Conservation (phyloP, 1,140 invertebrate species). For the Calliopsis andreniformis region DNA sequence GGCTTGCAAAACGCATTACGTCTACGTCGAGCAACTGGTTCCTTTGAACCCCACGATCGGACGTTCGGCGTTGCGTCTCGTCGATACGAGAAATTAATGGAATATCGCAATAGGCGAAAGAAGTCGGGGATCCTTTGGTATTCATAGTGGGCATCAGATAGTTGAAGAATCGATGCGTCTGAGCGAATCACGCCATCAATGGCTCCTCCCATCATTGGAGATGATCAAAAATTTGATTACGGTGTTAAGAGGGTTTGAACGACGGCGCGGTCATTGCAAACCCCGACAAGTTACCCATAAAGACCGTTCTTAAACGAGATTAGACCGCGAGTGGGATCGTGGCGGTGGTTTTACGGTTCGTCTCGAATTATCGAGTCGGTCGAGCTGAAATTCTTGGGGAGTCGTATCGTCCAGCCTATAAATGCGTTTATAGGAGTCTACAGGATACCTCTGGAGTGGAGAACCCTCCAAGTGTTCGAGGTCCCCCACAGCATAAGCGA, state of each 20-base stretch:
- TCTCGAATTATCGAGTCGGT: constrained; percentile 32
- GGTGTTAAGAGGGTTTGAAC: constrained; percentile 7
- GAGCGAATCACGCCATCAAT: no score
- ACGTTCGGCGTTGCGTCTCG: neutral
- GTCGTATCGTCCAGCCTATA: neutral
- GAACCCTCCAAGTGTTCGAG: neutral
- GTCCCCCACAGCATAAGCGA: no score
- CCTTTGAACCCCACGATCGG: neutral
- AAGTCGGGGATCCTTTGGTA: no score
- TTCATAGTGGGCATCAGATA: no score
- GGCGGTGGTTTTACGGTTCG: no score
- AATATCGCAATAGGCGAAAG: no score
- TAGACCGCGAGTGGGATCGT: constrained; percentile 49
- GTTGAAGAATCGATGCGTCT: neutral
- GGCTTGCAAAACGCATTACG: constrained; percentile 50
- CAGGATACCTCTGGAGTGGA: neutral
- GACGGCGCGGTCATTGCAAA: no score
- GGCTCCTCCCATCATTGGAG: no score
- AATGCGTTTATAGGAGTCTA: constrained; percentile 10
- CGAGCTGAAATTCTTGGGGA: neutral
- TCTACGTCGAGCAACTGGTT: neutral
- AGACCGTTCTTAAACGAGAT: constrained; percentile 47
- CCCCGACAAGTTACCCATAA: constrained; percentile 47
- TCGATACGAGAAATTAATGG: constrained; percentile 11
- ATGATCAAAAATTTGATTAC: constrained; percentile 24